phyloP scores from a whole-genome alignment of 92 coral and sea anemone genomes.

The Porites cylindrica region DNA sequence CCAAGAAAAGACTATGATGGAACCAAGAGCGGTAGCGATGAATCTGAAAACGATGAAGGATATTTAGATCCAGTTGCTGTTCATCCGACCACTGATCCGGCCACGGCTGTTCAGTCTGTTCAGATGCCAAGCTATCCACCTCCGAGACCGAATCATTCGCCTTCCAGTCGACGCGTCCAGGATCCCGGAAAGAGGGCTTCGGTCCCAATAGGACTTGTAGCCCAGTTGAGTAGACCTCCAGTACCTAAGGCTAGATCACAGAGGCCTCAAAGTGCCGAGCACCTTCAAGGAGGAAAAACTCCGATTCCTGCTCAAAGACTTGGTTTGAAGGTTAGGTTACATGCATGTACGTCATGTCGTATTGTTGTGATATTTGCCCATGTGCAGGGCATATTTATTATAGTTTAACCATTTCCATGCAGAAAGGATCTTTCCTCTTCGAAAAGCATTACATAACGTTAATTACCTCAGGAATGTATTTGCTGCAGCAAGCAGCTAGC shows the following conservation, averaged over 20 bases:
- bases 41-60: slow-evolving; percentile 75
- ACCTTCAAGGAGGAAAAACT: slow-evolving; percentile 8
- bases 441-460: background rate
- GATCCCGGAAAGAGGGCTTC: slow-evolving; percentile 57
- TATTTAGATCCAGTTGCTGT: slow-evolving; percentile 86
- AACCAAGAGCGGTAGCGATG: slow-evolving; percentile 56
- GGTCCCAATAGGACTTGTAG: slow-evolving; percentile 35
- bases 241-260: slow-evolving; percentile 44
- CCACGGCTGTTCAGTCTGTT: slow-evolving; percentile 49
- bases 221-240: slow-evolving; percentile 44
- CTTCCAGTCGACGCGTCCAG: slow-evolving; percentile 65
- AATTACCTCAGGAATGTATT: background rate
- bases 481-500: background rate
- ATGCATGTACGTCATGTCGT: background rate
- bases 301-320: slow-evolving; percentile 10
- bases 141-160: slow-evolving; percentile 97
- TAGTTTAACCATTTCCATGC: too few relatives aligned
- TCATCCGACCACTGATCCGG: slow-evolving; percentile 83
- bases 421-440: background rate
- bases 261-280: slow-evolving; percentile 48
- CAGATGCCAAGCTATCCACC: slow-evolving; percentile 96
- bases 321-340: background rate
- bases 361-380: slow-evolving; percentile 6
- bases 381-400: background rate
- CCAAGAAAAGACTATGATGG: slow-evolving; percentile 85